A percentile compares a stretch with the other conserved stretches of the same genome.
phyloP scores from a whole-genome alignment of 1,140 invertebrate species.

The Cheumatopsyche charites region DNA sequence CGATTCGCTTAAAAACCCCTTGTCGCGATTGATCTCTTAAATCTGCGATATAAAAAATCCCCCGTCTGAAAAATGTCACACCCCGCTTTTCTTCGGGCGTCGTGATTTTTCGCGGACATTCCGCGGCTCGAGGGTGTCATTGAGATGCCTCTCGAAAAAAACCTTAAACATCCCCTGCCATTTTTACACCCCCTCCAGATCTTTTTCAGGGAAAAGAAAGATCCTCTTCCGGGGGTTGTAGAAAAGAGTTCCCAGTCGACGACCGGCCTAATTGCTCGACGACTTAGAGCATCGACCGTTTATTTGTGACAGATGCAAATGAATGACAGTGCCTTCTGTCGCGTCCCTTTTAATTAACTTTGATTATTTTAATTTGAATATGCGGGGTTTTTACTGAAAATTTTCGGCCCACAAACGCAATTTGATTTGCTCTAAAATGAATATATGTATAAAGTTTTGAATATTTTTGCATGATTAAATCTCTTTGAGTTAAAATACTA shows the following conservation, averaged over 20 bases:
- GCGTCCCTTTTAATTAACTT: constrained; percentile 25
- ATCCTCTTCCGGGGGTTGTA: no score
- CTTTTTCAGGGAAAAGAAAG: background rate
- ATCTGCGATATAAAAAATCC: background rate
- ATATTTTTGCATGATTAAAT: no score
- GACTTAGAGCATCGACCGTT: constrained; percentile 11
- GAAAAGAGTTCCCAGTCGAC: background rate
- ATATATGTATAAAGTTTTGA: no score
- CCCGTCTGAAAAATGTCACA: constrained; percentile 3
- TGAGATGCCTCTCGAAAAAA: constrained; percentile 18
- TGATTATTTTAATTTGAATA: constrained; percentile 8
- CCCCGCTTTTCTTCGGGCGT: background rate
- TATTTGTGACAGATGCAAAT: constrained; percentile 40
- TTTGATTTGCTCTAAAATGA: no score
- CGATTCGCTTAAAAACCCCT: no score
- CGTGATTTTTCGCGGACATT: constrained; percentile 10
- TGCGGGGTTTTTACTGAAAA: no score
- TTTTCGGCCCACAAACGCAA: no score
- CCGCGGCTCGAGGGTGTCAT: constrained; percentile 37
- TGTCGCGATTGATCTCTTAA: no score
- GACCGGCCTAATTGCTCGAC: constrained; percentile 10
- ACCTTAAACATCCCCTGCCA: background rate
- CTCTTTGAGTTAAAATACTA: no score
- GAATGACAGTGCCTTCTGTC: constrained; percentile 22
- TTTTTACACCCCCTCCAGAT: background rate